These are phyloP conservation scores for Acleris holmiana DNA, from an alignment of 2,888 invertebrate genomes.

Conservation along the genomic window DNA sequence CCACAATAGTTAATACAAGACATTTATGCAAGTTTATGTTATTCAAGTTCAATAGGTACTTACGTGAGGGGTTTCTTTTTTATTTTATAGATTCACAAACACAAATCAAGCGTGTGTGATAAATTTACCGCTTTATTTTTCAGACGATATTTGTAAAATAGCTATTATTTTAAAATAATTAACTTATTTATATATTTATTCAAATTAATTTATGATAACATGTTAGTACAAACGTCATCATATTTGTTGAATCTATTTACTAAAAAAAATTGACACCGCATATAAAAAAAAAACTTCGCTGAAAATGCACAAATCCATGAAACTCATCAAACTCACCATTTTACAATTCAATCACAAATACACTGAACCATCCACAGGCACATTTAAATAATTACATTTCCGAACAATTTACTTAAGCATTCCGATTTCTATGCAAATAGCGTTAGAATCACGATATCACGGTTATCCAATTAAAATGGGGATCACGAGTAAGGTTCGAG, in stretches of 20 bases:
- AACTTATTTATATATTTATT: too few species aligned
- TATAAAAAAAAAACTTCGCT: not conserved
- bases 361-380: conserved; percentile 35
- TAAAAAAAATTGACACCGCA: not conserved
- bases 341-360: conserved; percentile 29
- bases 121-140: too few species aligned
- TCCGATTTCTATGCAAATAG: conserved; percentile 49
- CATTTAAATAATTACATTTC: conserved; percentile 36
- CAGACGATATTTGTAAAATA: too few species aligned
- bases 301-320: conserved; percentile 2
- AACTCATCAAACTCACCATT: conserved; percentile 18
- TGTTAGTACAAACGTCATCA: too few species aligned
- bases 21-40: too few species aligned
- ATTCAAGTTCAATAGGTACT: too few species aligned
- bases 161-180: too few species aligned
- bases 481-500: conserved; percentile 44
- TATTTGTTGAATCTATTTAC: not conserved
- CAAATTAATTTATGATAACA: too few species aligned
- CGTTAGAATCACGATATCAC: conserved; percentile 39
- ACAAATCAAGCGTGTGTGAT: too few species aligned
- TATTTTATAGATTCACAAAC: too few species aligned
- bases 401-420: conserved; percentile 22
- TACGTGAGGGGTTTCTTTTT: too few species aligned
- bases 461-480: conserved; percentile 45
- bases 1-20: too few species aligned